These are phyloP conservation scores for Leptopilina drosophilae DNA, from an alignment of 2,888 invertebrate species.

Conservation along the genomic window DNA sequence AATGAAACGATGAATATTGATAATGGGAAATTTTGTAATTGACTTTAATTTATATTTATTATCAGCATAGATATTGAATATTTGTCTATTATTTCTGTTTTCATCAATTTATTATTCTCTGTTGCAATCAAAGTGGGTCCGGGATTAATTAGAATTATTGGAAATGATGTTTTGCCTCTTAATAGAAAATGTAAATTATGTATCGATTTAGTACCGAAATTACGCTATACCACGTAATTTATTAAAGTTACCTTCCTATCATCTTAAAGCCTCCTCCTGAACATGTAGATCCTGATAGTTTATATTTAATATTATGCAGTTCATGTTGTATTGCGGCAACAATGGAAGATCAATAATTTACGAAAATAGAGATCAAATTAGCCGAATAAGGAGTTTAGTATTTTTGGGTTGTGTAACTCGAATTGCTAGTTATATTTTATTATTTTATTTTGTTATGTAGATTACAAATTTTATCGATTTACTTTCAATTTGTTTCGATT, in stretches of 20 bases:
- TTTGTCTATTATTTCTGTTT: not conserved
- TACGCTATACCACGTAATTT: conserved; percentile 8
- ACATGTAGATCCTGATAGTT: not conserved
- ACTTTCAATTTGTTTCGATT: too few species aligned
- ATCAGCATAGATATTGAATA: not conserved
- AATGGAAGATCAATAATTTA: not conserved
- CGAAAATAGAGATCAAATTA: not conserved
- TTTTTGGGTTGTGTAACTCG: not conserved
- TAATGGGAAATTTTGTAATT: not conserved
- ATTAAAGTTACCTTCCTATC: conserved; percentile 11
- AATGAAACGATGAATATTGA: too few species aligned
- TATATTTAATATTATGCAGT: conserved; percentile 10
- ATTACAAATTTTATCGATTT: too few species aligned
- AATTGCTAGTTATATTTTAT: too few species aligned
- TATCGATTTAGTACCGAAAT: conserved; percentile 5
- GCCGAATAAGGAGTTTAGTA: not conserved
- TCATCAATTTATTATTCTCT: conserved; percentile 9
- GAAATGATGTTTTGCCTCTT: conserved; percentile 26
- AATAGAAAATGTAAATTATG: conserved; percentile 18
- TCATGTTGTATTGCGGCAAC: not conserved
- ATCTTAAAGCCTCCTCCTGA: conserved; percentile 10
- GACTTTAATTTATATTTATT: conserved; percentile 1
- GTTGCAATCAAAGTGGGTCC: not conserved
- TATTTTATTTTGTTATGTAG: too few species aligned
- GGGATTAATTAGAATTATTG: conserved; percentile 35